Evolutionary conservation across 2,113 vertebrate genomes (phyloP).

Genomic region (Gopherus flavomarginatus): DNA sequence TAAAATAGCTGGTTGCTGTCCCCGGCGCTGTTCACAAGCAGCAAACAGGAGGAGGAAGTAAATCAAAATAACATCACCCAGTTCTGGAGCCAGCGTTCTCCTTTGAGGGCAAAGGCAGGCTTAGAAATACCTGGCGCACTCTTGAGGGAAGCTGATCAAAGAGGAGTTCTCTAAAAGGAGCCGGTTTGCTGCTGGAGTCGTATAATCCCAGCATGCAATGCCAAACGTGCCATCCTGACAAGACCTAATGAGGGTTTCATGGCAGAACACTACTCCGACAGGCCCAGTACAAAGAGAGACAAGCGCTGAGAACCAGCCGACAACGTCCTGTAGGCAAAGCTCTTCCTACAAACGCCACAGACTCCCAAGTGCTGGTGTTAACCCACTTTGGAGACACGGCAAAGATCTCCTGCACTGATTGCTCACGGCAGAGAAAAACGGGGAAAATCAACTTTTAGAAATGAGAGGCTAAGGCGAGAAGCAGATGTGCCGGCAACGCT

Average conservation of each 20-base stretch:
- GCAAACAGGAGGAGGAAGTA: not conserved
- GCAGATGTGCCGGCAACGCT: slow-evolving; percentile 43
- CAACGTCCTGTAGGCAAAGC: rapidly evolving
- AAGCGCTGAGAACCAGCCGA: not conserved
- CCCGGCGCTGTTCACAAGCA: rapidly evolving
- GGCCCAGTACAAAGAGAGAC: not conserved
- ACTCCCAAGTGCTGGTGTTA: not conserved
- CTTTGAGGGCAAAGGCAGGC: not conserved
- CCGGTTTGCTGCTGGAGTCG: rapidly evolving
- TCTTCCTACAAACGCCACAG: rapidly evolving
- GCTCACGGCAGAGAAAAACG: not conserved
- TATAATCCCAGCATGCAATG: rapidly evolving
- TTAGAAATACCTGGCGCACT: not conserved
- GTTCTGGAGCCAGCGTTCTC: rapidly evolving
- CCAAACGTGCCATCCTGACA: rapidly evolving
- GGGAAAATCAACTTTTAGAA: not conserved
- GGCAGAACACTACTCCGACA: not conserved
- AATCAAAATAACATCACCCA: not conserved
- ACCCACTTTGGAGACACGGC: not conserved
- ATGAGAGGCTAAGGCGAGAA: not conserved
- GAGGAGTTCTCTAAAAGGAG: not conserved
- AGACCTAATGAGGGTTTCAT: not conserved
- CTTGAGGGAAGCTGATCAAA: not conserved
- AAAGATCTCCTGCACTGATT: not conserved
- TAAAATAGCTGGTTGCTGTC: not conserved